Base-by-base conservation (phyloP, 2,888 invertebrate species). In the Conistra vaccinii region DNA sequence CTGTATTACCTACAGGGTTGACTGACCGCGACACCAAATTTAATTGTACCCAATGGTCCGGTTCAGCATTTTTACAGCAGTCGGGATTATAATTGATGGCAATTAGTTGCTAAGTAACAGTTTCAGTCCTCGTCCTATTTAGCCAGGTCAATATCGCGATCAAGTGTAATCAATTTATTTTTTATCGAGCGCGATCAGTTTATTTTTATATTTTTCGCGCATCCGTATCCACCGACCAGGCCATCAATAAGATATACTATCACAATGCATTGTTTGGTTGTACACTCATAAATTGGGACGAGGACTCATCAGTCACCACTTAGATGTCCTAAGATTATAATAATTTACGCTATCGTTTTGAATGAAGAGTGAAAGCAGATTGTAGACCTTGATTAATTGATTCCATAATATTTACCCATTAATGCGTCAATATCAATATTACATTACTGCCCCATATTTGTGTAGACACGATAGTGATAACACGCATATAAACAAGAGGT, bases 401-500 rank as follows among this genome's bases (percentile, higher is more conserved):
- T 67, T 61, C 60, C 29, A 48, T 73, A 65, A 74, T 48, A 66
- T 66, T 45, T 51, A 76, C 48, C 45, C 17, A 68, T 26, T 68
- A 57, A 12, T 20, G 23, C 57, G 48, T 48, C 7, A 48, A 20
- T 48, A 3, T 67, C 45, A 67, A 58, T 29, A 53, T 62, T 58
- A 65, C 55, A 60, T 58, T 26, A 53, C 42, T 78, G 69, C 26
- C 65, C 66, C 23, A 77, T 66, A 73, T 65, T 69, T 60, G 14
- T 42, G 39, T 53, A 66, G 51, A 45, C 55, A 65, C 39, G 51
- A 78, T 35, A 62, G n/a, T 58, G 69, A 69, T 76, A 67, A 62
- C 51, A 45, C 45, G 45, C 23, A n/a, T n/a, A 69, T 60, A 69
- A 66, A 42, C 32, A 60, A 79, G 7, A 68, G 51, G 23, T 60